Evolutionary conservation across 2,113 vertebrate genomes (phyloP).

Genomic region (Indri indri): DNA sequence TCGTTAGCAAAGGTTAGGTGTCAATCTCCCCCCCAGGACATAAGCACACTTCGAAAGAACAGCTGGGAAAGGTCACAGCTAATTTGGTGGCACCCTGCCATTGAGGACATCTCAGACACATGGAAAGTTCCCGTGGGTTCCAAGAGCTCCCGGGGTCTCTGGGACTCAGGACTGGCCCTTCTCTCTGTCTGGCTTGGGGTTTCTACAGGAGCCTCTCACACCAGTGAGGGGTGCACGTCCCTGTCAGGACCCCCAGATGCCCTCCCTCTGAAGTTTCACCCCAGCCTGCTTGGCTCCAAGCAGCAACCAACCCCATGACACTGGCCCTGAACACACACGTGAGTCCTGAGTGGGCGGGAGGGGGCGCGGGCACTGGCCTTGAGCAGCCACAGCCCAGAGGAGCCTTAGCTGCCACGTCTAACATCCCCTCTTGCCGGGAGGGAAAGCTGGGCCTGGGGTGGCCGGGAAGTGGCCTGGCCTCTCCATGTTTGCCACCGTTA

Average conservation of each 20-base stretch:
- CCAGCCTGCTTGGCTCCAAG: neutral
- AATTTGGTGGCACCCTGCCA: neutral
- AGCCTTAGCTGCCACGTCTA: too few species aligned
- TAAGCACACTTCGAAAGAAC: neutral
- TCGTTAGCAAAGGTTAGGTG: neutral
- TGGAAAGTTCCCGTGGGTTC: accelerated
- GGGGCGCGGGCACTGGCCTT: too few species aligned
- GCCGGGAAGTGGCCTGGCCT: neutral
- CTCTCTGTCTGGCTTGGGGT: neutral
- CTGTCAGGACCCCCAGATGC: accelerated
- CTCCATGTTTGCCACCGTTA: neutral
- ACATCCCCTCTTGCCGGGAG: neutral
- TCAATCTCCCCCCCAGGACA: neutral
- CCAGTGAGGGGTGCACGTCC: neutral
- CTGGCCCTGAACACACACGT: neutral
- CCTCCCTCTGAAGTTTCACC: neutral
- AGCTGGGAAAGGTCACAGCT: neutral
- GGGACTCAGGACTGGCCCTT: neutral
- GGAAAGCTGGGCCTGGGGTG: accelerated
- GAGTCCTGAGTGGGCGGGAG: accelerated
- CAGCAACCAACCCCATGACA: neutral
- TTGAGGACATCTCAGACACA: neutral
- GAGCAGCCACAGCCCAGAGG: neutral
- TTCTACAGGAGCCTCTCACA: neutral
- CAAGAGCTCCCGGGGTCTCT: neutral